Percentiles rank a stretch among this genome's conserved stretches.
These are phyloP conservation scores for Heliconius hermathena DNA, from an alignment of 1,140 invertebrate species.

Conservation along the genomic window DNA sequence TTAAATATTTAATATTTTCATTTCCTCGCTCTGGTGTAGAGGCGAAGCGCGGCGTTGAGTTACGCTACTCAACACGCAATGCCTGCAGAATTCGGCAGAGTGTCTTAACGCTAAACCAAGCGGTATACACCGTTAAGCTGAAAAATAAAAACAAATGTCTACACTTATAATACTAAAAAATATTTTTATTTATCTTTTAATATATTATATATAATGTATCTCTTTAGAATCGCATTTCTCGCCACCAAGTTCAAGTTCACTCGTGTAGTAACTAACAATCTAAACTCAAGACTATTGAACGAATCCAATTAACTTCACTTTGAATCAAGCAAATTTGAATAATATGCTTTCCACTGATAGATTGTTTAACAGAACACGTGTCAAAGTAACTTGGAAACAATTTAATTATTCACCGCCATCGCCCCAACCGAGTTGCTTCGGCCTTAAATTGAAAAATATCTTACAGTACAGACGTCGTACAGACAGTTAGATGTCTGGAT, in stretches of 20 bases:
- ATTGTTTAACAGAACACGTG: constrained; percentile 4
- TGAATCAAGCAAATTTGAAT: background rate
- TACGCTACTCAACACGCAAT: too few species aligned
- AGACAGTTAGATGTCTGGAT: background rate
- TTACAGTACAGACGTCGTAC: too few species aligned
- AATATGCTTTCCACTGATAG: background rate
- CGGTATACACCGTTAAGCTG: background rate
- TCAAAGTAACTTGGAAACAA: background rate
- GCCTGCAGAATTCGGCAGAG: too few species aligned
- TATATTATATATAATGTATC: background rate
- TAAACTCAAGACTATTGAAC: background rate
- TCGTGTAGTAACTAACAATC: background rate
- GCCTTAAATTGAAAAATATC: constrained; percentile 15
- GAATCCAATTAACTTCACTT: constrained; percentile 4
- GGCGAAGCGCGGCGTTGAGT: too few species aligned
- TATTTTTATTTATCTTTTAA: background rate
- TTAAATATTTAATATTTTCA: too few species aligned
- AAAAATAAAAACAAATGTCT: background rate
- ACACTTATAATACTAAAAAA: background rate
- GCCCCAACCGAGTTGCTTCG: background rate
- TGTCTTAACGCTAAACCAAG: too few species aligned
- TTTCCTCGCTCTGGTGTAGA: too few species aligned
- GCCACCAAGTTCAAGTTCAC: background rate
- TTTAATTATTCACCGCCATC: background rate
- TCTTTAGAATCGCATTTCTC: background rate